These are phyloP conservation scores for Troilus luridus DNA, from an alignment of 2,888 invertebrate species.

Conservation along the genomic window DNA sequence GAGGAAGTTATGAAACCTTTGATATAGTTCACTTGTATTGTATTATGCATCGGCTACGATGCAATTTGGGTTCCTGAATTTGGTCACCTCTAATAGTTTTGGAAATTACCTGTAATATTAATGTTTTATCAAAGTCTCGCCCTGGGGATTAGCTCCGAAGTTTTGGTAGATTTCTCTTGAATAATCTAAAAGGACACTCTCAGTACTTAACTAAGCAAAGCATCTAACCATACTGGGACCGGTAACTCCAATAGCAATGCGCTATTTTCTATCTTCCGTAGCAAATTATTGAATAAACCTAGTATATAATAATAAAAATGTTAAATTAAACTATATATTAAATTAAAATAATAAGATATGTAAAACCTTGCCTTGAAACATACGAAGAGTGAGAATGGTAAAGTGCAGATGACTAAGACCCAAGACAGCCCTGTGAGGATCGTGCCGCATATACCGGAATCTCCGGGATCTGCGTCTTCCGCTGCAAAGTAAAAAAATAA, in stretches of 20 bases:
- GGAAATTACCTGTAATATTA: not conserved
- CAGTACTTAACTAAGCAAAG: not conserved
- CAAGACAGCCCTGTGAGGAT: conserved; percentile 87
- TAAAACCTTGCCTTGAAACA: conserved; percentile 87
- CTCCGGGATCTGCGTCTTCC: conserved; percentile 75
- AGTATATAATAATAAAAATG: too few species aligned
- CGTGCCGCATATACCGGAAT: conserved; percentile 85
- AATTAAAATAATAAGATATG: not conserved
- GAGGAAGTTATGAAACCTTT: not conserved
- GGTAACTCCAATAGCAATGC: not conserved
- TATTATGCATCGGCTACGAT: not conserved
- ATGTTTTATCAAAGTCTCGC: conserved; percentile 10
- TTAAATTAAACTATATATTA: too few species aligned
- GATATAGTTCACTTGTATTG: not conserved
- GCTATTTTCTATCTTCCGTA: not conserved
- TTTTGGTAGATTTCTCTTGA: not conserved
- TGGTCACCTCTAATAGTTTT: not conserved
- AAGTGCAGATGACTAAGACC: conserved; percentile 84
- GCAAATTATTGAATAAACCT: too few species aligned
- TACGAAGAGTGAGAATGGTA: conserved; percentile 92
- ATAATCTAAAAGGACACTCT: not conserved
- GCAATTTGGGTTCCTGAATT: not conserved
- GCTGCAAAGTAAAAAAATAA: conserved; percentile 68
- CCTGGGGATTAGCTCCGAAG: not conserved
- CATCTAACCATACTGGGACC: not conserved